A percentile compares a stretch with the other conserved stretches of the same genome.
These are phyloP conservation scores for Dendroctonus ponderosae DNA, from an alignment of 1,140 invertebrate genomes.

Conservation along the genomic window DNA sequence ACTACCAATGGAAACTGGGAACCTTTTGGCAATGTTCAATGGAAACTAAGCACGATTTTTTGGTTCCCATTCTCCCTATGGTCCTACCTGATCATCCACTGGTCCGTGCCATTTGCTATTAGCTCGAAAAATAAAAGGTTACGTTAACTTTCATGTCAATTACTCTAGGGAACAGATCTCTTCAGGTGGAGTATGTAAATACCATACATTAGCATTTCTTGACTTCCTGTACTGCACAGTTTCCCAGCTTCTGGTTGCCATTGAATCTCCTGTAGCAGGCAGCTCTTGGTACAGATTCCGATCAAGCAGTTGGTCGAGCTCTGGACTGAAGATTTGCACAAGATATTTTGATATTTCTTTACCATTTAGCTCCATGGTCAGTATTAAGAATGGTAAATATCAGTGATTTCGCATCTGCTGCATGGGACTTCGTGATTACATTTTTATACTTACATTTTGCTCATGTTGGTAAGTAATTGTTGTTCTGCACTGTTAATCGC, in stretches of 20 bases:
- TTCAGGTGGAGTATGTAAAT: slow-evolving; percentile 48
- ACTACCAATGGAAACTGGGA: slow-evolving; percentile 1
- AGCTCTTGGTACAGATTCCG: neutral
- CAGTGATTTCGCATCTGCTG: slow-evolving; percentile 12
- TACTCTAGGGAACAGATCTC: slow-evolving; percentile 53
- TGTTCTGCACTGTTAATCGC: slow-evolving; percentile 48
- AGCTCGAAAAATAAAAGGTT: slow-evolving; percentile 40
- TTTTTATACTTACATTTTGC: slow-evolving; percentile 47
- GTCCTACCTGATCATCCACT: slow-evolving; percentile 1
- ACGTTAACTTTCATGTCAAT: slow-evolving; percentile 53
- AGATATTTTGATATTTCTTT: slow-evolving; percentile 16
- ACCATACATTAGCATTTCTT: slow-evolving; percentile 20
- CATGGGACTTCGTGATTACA: slow-evolving; percentile 43
- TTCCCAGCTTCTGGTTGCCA: slow-evolving; percentile 4
- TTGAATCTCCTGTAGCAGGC: neutral
- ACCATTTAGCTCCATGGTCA: slow-evolving; percentile 11
- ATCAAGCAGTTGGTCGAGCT: too few species aligned
- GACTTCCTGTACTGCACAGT: slow-evolving; percentile 10
- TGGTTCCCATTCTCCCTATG: too few species aligned
- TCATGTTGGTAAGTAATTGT: slow-evolving; percentile 47
- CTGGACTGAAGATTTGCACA: neutral
- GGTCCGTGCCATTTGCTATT: slow-evolving; percentile 5
- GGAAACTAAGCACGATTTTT: too few species aligned
- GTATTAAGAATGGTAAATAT: slow-evolving; percentile 9
- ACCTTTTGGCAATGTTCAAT: too few species aligned